Conservation (phyloP, 1,140 invertebrate species). For the Heterodera schachtii region DNA sequence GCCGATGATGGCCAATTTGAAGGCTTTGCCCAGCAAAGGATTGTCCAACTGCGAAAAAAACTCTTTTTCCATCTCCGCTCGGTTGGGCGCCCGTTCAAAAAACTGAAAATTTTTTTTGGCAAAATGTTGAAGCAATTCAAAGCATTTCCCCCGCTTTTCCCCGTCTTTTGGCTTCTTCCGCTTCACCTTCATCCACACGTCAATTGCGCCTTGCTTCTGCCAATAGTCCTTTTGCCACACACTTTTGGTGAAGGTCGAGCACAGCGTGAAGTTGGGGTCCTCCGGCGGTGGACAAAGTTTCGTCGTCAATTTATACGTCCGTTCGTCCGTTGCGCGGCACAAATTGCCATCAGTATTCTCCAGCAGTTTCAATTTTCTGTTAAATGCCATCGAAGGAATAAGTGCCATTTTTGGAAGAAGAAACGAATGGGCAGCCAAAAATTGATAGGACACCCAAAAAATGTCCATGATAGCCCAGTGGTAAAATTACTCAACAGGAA, state of each 20-base stretch:
- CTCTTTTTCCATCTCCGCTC: constrained; percentile 63
- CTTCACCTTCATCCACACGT: constrained; percentile 58
- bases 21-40: constrained; percentile 63
- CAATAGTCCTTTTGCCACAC: constrained; percentile 66
- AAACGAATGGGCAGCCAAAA: no score
- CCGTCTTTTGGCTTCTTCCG: background rate
- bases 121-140: background rate
- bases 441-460: no score
- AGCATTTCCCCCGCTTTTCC: background rate
- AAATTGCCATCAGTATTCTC: constrained; percentile 65
- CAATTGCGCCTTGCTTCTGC: constrained; percentile 65
- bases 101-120: constrained; percentile 32
- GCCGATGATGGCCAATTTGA: constrained; percentile 64
- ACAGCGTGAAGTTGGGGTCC: constrained; percentile 64
- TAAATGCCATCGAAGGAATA: background rate
- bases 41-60: constrained; percentile 65
- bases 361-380: constrained; percentile 59
- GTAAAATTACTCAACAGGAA: no score
- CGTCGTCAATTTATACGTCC: constrained; percentile 58
- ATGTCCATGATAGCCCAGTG: no score
- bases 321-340: constrained; percentile 61
- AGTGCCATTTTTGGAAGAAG: constrained; percentile 25
- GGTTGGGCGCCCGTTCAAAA: constrained; percentile 59
- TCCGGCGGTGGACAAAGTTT: constrained; percentile 63
- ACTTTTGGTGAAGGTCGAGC: constrained; percentile 63